Evolutionary conservation across 2,888 invertebrate genomes (phyloP).

Genomic region (Creontiades dilutus): DNA sequence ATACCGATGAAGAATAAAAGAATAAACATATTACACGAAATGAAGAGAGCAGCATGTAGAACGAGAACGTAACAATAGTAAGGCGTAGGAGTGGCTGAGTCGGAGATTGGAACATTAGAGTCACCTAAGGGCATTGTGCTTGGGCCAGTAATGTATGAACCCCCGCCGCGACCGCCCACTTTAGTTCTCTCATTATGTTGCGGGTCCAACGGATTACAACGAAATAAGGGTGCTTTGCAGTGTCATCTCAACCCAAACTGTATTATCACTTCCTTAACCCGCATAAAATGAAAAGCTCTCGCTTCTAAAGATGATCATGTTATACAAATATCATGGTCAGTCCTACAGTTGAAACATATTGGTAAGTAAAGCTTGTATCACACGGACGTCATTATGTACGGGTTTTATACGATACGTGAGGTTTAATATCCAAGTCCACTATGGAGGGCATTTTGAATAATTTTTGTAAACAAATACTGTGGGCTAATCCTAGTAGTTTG

Average conservation of each 20-base stretch:
- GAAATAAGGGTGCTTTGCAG: neutral
- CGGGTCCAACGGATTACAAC: slow-evolving; percentile 7
- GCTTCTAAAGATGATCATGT: no score
- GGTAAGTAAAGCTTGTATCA: no score
- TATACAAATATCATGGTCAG: no score
- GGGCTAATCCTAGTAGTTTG: no score
- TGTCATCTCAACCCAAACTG: neutral
- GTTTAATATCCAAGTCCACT: no score
- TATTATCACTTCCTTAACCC: slow-evolving; percentile 14
- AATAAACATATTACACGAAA: neutral
- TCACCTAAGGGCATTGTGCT: slow-evolving; percentile 45
- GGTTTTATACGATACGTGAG: no score
- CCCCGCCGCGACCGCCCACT: slow-evolving; percentile 20
- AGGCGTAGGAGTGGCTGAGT: slow-evolving; percentile 45
- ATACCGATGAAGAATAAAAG: no score
- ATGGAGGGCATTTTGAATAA: no score
- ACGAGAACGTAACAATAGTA: neutral
- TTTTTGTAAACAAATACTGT: no score
- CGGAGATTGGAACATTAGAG: slow-evolving; percentile 41
- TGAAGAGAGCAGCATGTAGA: neutral
- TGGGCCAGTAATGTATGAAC: slow-evolving; percentile 45
- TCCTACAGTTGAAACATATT: no score
- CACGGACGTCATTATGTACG: no score
- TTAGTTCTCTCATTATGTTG: slow-evolving; percentile 39
- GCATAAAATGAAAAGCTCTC: neutral